Conservation (phyloP, 1,140 invertebrate species). For the Chrysomallon squamiferum region DNA sequence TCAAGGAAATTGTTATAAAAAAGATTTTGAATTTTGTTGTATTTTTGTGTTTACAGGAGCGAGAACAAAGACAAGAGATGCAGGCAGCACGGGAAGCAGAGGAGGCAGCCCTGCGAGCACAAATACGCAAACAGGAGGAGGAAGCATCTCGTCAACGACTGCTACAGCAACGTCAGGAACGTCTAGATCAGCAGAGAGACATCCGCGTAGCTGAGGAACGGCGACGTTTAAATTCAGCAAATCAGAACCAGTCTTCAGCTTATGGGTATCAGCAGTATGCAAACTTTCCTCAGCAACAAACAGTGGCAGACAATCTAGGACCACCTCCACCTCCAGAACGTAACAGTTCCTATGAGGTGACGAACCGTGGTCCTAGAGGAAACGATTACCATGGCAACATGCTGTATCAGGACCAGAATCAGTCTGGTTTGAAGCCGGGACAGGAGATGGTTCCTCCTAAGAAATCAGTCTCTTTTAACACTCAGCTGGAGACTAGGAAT, state of each 20-base stretch:
- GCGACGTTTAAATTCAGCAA: slow-evolving; percentile 38
- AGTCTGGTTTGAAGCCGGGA: background rate
- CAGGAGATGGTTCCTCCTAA: slow-evolving; percentile 30
- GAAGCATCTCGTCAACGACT: slow-evolving; percentile 41
- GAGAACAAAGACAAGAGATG: slow-evolving; percentile 48
- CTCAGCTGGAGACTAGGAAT: slow-evolving; percentile 47
- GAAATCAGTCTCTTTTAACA: slow-evolving; percentile 62
- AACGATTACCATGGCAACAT: slow-evolving; percentile 8
- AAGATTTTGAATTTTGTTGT: too few relatives aligned
- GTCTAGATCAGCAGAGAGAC: slow-evolving; percentile 44
- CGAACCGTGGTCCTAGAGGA: slow-evolving; percentile 1
- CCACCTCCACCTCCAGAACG: slow-evolving; percentile 50
- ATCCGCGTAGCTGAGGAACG: slow-evolving; percentile 46
- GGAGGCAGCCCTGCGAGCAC: slow-evolving; percentile 42
- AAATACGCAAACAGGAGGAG: slow-evolving; percentile 47
- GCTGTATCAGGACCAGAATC: background rate
- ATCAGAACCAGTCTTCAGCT: slow-evolving; percentile 4
- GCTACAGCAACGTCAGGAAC: slow-evolving; percentile 37
- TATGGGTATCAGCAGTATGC: slow-evolving; percentile 7
- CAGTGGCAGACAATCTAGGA: slow-evolving; percentile 15
- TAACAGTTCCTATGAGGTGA: slow-evolving; percentile 44
- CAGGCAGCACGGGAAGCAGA: slow-evolving; percentile 53
- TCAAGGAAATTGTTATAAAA: too few relatives aligned
- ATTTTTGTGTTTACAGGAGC: slow-evolving; percentile 36
- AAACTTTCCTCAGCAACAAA: slow-evolving; percentile 26